Base-by-base conservation (phyloP, 2,113 vertebrate species). In the Pelobates fuscus region DNA sequence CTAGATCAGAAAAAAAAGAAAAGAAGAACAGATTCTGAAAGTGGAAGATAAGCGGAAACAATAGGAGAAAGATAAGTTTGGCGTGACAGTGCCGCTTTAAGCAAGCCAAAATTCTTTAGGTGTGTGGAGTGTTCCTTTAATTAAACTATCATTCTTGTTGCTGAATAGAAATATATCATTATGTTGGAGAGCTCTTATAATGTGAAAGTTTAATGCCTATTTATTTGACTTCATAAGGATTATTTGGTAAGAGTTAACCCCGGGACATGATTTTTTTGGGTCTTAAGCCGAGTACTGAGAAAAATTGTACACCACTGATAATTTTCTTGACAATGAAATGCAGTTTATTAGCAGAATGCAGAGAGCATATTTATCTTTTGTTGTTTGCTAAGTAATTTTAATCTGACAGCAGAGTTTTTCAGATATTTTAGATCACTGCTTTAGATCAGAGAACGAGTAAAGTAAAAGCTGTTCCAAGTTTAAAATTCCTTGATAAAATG, bases 401-500 rank as follows among this genome's bases (percentile, higher is more conserved):
- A 67, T 68, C 55, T 77, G 73, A 77, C 73, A 76, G 63, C 64
- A 59, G 72, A 75, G 54, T 68, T 77, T 68, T 68, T 55, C 73
- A n/a, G 55, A 52, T 77, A 68, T 61, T 77, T 77, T 68, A 77
- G 73, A 68, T 77, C 41, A 41, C 64, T 49, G 59, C 65, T 77
- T 68, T 77, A 77, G 73, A 68, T 77, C 57, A 68, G 52, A 77
- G 73, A 60, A 60, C 64, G 59, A 46, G 66, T 54, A 61, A 46
- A 77, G 58, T 55, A 62, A 58, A 67, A 75, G 63, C 71, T 67
- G 62, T 67, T 75, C 26, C 43, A 17, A 60, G 55, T 77, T 77
- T 77, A 52, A 74, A 77, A 61, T 77, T 77, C 73, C 73, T 77
- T 61, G 64, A 77, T 77, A 67, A 77, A 77, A 77, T 61, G 73